phyloP scores from a whole-genome alignment of 2,888 invertebrate genomes.

The Pegoplata infirma region DNA sequence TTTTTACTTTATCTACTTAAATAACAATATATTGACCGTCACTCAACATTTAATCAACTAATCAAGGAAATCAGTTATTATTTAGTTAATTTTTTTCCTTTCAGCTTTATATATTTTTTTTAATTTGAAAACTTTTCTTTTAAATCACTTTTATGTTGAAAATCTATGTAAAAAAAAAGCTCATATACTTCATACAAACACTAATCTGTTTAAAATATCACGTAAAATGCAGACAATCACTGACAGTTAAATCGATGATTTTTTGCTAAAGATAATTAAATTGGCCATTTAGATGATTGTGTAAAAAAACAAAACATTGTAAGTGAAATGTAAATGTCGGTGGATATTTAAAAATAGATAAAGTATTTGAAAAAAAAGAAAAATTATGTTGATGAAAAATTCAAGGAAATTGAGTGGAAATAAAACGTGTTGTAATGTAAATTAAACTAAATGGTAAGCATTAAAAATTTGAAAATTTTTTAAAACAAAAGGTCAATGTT shows the following conservation, averaged over 20 bases:
- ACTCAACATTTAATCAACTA: constrained; percentile 62
- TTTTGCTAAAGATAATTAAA: constrained; percentile 60
- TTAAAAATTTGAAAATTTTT: too few species aligned
- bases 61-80: constrained; percentile 59
- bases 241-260: constrained; percentile 61
- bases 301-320: constrained; percentile 48
- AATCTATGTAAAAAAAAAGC: constrained; percentile 39
- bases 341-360: constrained; percentile 33
- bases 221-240: constrained; percentile 60
- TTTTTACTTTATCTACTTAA: neutral
- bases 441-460: too few species aligned
- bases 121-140: constrained; percentile 19
- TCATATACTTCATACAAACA: constrained; percentile 25
- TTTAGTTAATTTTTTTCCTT: constrained; percentile 46
- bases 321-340: constrained; percentile 61
- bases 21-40: constrained; percentile 46
- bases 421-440: neutral
- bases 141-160: constrained; percentile 16
- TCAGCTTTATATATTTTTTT: neutral
- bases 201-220: constrained; percentile 58
- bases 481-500: too few species aligned
- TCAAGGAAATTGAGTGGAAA: neutral
- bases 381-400: neutral
- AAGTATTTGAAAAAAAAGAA: constrained; percentile 13
- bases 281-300: constrained; percentile 63